A percentile compares a stretch with the other conserved stretches of the same genome.
phyloP scores from a whole-genome alignment of 53 echinoderm and acorn worm genomes.

The Holothuria scabra region DNA sequence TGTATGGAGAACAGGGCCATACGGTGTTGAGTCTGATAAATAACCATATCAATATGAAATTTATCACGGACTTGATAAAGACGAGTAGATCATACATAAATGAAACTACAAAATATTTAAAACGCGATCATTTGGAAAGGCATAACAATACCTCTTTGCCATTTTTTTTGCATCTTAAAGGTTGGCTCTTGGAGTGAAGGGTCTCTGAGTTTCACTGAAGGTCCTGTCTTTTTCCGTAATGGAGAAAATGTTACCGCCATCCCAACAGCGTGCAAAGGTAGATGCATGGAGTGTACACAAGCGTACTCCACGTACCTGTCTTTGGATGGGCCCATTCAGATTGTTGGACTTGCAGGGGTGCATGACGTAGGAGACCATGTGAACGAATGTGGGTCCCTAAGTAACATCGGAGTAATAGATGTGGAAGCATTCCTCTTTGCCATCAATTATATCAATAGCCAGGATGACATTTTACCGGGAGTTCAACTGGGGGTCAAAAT shows the following conservation, averaged over 20 bases:
- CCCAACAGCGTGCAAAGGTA: constrained; percentile 60
- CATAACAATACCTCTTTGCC: background rate
- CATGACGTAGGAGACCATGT: constrained; percentile 53
- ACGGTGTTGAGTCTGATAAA: no score
- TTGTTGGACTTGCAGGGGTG: constrained; percentile 71
- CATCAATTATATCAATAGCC: constrained; percentile 66
- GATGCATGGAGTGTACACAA: constrained; percentile 71
- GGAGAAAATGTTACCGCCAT: background rate
- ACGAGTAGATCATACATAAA: no score
- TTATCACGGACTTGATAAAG: no score
- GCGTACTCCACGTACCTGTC: background rate
- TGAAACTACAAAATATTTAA: no score
- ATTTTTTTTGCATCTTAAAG: constrained; percentile 19
- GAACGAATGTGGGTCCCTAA: constrained; percentile 60
- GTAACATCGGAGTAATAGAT: constrained; percentile 58
- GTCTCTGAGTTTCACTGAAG: constrained; percentile 31
- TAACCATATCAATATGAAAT: no score
- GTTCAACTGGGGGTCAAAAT: constrained; percentile 65
- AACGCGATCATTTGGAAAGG: no score
- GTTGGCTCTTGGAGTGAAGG: constrained; percentile 77
- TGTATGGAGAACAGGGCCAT: no score
- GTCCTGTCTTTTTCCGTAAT: constrained; percentile 25
- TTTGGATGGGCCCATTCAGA: constrained; percentile 67
- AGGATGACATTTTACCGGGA: constrained; percentile 62
- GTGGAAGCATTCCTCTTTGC: constrained; percentile 85